Base-by-base conservation (phyloP, 2,888 invertebrate species). In the Parelbella ahira region DNA sequence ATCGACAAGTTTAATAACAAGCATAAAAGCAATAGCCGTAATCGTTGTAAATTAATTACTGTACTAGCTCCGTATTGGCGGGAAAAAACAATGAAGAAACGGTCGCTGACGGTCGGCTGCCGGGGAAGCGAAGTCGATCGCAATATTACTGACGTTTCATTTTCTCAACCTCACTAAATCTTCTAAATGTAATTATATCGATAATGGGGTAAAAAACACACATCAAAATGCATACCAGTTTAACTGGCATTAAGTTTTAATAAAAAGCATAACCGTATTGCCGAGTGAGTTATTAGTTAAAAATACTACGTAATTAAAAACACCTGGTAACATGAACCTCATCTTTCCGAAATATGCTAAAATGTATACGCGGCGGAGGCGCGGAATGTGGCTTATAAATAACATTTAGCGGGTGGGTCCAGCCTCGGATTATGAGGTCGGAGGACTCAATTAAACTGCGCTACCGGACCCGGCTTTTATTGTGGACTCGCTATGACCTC, bases 391-490 rank as follows among this genome's bases (percentile, higher is more conserved):
- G 74, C 73, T 79, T 81, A 82, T 83, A 84, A 84, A 84, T 84
- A 84, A 83, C 82, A 81, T 80, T 81, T 77, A 78, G 79, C 75
- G 78, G 78, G 76, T 59, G 73, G 76, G 66, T 70, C 69, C 73
- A 67, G 71, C 66, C 58, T 51, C 68, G 79, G 81, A 81, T 84
- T 84, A 84, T 84, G 82, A 84, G 84, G 84, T 84, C 79, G 80
- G 73, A 80, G 81, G 81, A 86, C 81, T 86, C 84, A 84, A 86
- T 86, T 86, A 86, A 86, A 84, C 72, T 70, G 78, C 71, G 81
- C 81, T 80, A 74, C 82, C 73, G 81, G 79, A 74, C 75, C 81
- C 79, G 63, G 76, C 72, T 79, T 81, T 82, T 79, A 80, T 79
- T 81, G 80, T 80, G 80, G 75, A 83, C 81, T 81, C 70, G 71